Conservation (phyloP, 2,888 invertebrate species). For the Corbicula japonica region DNA sequence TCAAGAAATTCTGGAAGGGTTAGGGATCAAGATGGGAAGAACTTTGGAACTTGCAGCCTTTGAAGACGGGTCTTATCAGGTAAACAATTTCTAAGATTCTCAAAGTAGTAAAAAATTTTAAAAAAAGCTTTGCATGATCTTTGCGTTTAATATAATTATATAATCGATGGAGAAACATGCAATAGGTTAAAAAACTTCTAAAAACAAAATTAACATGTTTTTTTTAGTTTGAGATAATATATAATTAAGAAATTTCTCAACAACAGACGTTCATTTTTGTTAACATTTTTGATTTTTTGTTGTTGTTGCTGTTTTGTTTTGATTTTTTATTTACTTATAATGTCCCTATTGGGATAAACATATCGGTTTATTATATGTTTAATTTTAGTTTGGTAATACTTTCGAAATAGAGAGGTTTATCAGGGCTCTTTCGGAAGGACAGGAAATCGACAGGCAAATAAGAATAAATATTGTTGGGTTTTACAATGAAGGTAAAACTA, state of each 20-base stretch:
- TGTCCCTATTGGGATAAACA: not conserved
- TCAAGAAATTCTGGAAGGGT: not conserved
- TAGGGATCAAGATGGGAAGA: not conserved
- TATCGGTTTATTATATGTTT: not conserved
- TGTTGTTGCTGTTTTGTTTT: no score
- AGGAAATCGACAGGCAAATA: conserved; percentile 23
- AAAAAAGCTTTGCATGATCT: not conserved
- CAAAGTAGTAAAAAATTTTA: not conserved
- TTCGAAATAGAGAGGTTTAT: not conserved
- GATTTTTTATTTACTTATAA: not conserved
- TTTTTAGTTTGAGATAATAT: no score
- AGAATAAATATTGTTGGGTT: conserved; percentile 27
- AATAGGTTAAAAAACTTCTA: not conserved
- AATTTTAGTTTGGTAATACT: not conserved
- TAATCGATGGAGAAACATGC: not conserved
- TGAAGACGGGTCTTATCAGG: not conserved
- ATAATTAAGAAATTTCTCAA: no score
- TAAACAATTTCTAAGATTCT: not conserved
- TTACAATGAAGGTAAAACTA: conserved; percentile 30
- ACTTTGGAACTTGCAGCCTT: conserved; percentile 18
- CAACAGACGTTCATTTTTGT: no score
- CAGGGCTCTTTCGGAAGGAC: conserved; percentile 11
- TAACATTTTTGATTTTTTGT: no score
- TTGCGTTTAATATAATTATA: not conserved
- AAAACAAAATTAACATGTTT: no score